Evolutionary conservation across 2,797 vertebrate species (phyloP).

Genomic region (Pogoniulus pusillus): DNA sequence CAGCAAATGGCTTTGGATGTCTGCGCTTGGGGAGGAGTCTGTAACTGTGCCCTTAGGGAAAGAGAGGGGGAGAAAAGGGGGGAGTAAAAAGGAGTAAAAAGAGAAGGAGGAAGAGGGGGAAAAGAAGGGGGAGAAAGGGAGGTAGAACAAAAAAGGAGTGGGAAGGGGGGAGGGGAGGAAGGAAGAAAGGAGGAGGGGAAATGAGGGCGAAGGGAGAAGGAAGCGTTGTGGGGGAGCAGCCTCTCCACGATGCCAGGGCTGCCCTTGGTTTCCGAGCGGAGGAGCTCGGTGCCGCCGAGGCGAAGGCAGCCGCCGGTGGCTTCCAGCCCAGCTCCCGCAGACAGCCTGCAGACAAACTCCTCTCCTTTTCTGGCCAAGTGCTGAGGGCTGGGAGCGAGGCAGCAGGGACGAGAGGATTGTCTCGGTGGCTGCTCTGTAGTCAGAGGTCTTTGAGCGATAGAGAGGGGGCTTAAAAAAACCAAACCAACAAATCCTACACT

Average conservation of each 20-base stretch:
- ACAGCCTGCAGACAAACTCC: accelerated
- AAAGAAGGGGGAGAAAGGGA: not conserved
- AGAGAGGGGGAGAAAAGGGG: not conserved
- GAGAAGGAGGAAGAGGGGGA: not conserved
- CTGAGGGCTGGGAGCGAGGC: accelerated
- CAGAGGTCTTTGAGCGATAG: not conserved
- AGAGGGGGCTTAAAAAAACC: not conserved
- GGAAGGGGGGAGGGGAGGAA: not conserved
- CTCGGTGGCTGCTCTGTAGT: not conserved
- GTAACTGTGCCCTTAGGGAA: not conserved
- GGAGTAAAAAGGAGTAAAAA: too few relatives aligned
- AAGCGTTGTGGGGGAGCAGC: not conserved
- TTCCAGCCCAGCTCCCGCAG: not conserved
- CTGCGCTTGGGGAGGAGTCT: not conserved
- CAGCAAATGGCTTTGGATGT: not conserved
- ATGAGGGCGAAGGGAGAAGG: too few relatives aligned
- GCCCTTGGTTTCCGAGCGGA: accelerated
- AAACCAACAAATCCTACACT: not conserved
- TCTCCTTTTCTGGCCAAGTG: not conserved
- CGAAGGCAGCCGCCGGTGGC: accelerated
- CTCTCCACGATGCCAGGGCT: not conserved
- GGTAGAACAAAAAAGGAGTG: not conserved
- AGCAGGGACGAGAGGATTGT: not conserved
- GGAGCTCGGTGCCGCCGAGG: not conserved
- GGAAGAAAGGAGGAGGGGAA: accelerated